Evolutionary conservation across 1,140 invertebrate species (phyloP).

Genomic region (Helicoverpa zea): DNA sequence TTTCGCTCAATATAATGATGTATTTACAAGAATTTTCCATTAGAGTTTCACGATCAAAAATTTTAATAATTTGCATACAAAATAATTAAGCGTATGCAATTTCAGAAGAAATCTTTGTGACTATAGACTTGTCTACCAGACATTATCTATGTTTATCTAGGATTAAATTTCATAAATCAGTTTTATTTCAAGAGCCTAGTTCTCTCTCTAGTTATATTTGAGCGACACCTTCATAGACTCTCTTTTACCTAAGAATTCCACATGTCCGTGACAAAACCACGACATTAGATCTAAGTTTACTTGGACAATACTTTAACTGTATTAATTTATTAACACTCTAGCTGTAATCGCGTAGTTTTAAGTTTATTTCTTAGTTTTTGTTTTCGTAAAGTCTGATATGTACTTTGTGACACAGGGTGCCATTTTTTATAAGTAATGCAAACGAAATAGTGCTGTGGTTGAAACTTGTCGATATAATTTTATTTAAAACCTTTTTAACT

Average conservation of each 20-base stretch:
- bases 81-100: too few species aligned
- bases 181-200: too few species aligned
- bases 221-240: neutral
- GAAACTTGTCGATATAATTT: neutral
- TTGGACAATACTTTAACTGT: slow-evolving; percentile 53
- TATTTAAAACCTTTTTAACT: too few species aligned
- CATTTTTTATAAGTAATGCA: slow-evolving; percentile 59
- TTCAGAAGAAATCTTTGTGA: too few species aligned
- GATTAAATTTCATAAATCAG: too few species aligned
- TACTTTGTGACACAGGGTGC: slow-evolving; percentile 73
- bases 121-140: too few species aligned
- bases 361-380: slow-evolving; percentile 51
- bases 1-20: neutral
- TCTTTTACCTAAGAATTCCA: neutral
- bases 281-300: slow-evolving; percentile 16
- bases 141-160: too few species aligned
- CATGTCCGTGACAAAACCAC: slow-evolving; percentile 13
- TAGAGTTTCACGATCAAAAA: neutral
- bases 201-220: neutral
- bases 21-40: neutral
- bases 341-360: slow-evolving; percentile 41
- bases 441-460: slow-evolving; percentile 31
- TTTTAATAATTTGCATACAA: too few species aligned
- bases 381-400: slow-evolving; percentile 65
- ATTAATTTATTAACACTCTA: slow-evolving; percentile 71